Conservation (phyloP, 2,888 invertebrate genomes). For the Eulithis testata region DNA sequence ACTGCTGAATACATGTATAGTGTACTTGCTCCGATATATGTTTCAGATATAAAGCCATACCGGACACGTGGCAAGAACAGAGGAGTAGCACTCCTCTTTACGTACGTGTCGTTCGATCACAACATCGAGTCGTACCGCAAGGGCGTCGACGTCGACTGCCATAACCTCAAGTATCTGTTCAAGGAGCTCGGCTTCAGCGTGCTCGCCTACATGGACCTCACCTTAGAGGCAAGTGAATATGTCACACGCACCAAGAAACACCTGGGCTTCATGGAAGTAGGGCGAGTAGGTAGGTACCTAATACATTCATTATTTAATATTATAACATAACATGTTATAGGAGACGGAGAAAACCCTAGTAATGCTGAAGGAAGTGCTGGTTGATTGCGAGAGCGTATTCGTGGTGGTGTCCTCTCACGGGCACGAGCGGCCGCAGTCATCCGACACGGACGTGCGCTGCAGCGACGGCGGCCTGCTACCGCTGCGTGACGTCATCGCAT, state of each 20-base stretch:
- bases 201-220: conserved; percentile 69
- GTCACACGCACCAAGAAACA: too few species aligned
- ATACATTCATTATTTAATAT: too few species aligned
- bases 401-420: conserved; percentile 89
- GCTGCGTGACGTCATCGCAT: conserved; percentile 81
- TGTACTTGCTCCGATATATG: too few species aligned
- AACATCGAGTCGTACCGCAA: conserved; percentile 67
- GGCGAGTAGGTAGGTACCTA: too few species aligned
- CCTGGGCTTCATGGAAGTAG: too few species aligned
- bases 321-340: conserved; percentile 40
- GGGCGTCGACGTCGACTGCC: conserved; percentile 86
- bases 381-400: conserved; percentile 85
- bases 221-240: conserved; percentile 60
- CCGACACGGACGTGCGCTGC: conserved; percentile 85
- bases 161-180: conserved; percentile 85
- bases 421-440: conserved; percentile 64
- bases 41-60: conserved; percentile 72
- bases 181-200: conserved; percentile 84
- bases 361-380: conserved; percentile 63
- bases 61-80: conserved; percentile 82
- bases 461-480: conserved; percentile 81
- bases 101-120: conserved; percentile 82
- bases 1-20: too few species aligned
- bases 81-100: conserved; percentile 86
- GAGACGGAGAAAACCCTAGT: conserved; percentile 71